Base-by-base conservation (phyloP, 2,888 invertebrate species). In the Epistrophella euchroma region DNA sequence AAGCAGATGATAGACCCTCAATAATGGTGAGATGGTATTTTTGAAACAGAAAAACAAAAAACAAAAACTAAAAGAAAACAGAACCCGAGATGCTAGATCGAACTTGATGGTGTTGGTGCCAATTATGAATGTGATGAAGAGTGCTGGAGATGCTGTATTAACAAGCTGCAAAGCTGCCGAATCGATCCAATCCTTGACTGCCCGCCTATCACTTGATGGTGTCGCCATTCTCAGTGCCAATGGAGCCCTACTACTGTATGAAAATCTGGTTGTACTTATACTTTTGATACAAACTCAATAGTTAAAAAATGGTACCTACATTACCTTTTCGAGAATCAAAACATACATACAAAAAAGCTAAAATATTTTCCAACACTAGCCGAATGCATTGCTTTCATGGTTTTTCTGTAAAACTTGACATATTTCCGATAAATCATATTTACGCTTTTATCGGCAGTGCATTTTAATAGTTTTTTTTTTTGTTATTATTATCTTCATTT, bases 251-350 rank as follows among this genome's bases (percentile, higher is more conserved):
- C 86, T 78, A 71, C 71, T 74, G 86, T 86, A 86, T 86, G 86
- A 73, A 86, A 73, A 78, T 82, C 82, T 82, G 86, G 86, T 86
- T 86, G 81, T 86, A 82, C 86, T 81, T 86, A 82, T 74, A 78
- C 76, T 50, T 64, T 81, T 86, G 82, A 71, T 82, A 86, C 70
- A 71, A 78, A 81, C 85, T 81, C 60, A 85, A 81, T 66, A 25
- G 22, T 19, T 71, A 56, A 82, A 75, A 87, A 88, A 88, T 88
- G 88, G 88, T 89, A 88, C 88, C 88, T 88, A 88, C 88, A 88
- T 88, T 81, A 80, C 86, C 88, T 88, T 88, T 88, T 80, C 88
- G 88, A 84, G 76, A 82, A 79, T 64, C 75, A 72, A 80, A 75
- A 71, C 37, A 66, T 73, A 73, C 56, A 66, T 71, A 81, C 72